Evolutionary conservation across 1,140 invertebrate species (phyloP).

Genomic region (Solenopsis invicta): DNA sequence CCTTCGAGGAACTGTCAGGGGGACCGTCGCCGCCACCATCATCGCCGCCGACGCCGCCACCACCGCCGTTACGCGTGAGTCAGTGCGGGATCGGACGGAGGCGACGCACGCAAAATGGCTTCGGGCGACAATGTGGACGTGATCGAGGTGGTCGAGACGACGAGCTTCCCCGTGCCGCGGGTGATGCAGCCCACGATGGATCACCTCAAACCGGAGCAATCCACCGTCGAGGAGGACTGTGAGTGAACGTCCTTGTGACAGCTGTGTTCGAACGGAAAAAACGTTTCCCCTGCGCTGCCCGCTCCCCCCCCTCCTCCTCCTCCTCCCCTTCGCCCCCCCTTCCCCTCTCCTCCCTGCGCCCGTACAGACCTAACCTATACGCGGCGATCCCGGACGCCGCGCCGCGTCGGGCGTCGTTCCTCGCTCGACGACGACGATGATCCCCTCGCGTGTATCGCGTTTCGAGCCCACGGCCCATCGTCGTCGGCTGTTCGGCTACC

Average conservation of each 20-base stretch:
- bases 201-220: conserved; percentile 82
- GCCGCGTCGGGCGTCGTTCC: too few species aligned
- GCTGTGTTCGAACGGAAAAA: too few species aligned
- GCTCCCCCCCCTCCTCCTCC: neutral
- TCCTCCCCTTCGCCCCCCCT: too few species aligned
- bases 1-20: conserved; percentile 72
- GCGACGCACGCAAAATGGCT: conserved; percentile 88
- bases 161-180: conserved; percentile 79
- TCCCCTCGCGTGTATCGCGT: too few species aligned
- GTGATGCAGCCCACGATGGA: conserved; percentile 72
- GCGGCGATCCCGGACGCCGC: too few species aligned
- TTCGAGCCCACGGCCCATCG: too few species aligned
- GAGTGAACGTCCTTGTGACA: too few species aligned
- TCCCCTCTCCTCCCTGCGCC: too few species aligned
- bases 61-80: conserved; percentile 68
- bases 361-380: too few species aligned
- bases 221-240: conserved; percentile 85
- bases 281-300: neutral
- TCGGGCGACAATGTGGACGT: conserved; percentile 90
- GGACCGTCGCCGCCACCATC: conserved; percentile 60
- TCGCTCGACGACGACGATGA: too few species aligned
- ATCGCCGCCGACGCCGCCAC: conserved; percentile 40
- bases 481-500: too few species aligned
- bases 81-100: conserved; percentile 71
- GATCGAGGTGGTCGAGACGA: conserved; percentile 88